Evolutionary conservation across 2,113 vertebrate species (phyloP).

Genomic region (Amblyopsis rosae): DNA sequence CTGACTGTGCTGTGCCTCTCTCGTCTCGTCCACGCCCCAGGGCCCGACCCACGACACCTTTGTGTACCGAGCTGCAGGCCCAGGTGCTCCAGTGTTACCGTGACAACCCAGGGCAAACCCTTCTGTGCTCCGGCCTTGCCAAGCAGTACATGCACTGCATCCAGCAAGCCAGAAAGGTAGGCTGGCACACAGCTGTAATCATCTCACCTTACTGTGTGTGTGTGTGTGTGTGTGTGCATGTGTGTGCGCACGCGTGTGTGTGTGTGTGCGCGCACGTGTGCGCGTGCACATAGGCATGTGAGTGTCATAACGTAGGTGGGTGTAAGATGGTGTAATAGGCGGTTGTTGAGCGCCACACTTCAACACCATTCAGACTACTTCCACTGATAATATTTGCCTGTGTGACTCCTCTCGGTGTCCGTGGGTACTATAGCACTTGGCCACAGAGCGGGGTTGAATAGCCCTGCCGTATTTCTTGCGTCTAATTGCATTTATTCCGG

Average conservation of each 20-base stretch:
- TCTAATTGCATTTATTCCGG: neutral
- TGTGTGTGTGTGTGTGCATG: conserved; percentile 3
- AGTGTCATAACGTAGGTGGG: conserved; percentile 1
- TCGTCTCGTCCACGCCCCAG: conserved; percentile 58
- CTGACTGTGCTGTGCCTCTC: conserved; percentile 8
- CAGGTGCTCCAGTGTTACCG: conserved; percentile 89
- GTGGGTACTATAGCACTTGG: conserved; percentile 6
- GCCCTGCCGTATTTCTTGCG: neutral
- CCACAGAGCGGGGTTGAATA: neutral
- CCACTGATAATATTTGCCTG: neutral
- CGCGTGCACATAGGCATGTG: neutral
- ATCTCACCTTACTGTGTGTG: neutral
- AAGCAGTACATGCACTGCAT: conserved; percentile 90
- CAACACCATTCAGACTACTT: neutral
- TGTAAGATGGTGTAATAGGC: neutral
- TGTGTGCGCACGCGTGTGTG: conserved; percentile 7
- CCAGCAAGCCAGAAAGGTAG: conserved; percentile 86
- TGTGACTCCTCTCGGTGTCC: conserved; percentile 6
- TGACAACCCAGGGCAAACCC: conserved; percentile 82
- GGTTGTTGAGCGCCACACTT: neutral
- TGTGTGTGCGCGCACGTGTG: conserved; percentile 5
- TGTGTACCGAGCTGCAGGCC: conserved; percentile 85
- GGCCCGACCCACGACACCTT: conserved; percentile 70
- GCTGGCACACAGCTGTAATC: neutral
- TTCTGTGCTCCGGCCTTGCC: conserved; percentile 87